phyloP scores from a whole-genome alignment of 2,888 invertebrate species.

The Pheosia tremula region DNA sequence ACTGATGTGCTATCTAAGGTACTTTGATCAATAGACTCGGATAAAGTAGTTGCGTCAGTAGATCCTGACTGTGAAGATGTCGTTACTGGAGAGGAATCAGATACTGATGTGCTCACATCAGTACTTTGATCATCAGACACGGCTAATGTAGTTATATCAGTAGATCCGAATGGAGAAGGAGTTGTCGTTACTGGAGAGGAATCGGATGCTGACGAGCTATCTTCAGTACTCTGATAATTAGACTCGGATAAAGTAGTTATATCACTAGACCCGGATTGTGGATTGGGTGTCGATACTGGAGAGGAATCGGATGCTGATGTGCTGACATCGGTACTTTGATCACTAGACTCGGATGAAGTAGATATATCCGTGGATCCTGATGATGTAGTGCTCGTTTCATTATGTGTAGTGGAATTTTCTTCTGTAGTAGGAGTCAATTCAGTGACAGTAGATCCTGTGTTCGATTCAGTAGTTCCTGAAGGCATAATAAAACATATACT shows the following conservation, averaged over 20 bases:
- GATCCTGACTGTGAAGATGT: not conserved
- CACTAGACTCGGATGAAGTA: conserved; percentile 1
- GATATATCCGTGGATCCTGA: too few species aligned
- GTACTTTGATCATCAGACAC: not conserved
- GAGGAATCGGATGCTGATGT: not conserved
- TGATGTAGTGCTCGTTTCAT: too few species aligned
- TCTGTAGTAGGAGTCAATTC: too few species aligned
- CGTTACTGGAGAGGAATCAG: not conserved
- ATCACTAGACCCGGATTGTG: not conserved
- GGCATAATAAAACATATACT: too few species aligned
- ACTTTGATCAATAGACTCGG: not conserved
- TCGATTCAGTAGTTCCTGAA: not conserved
- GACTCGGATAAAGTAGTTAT: not conserved
- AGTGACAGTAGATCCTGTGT: not conserved
- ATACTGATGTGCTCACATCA: not conserved
- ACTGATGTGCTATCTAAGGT: not conserved
- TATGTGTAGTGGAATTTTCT: too few species aligned
- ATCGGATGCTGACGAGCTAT: not conserved
- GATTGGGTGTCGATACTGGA: not conserved
- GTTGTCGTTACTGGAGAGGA: not conserved
- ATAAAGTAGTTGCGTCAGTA: not conserved
- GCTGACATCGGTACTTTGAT: conserved; percentile 10
- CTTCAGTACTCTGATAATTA: not conserved
- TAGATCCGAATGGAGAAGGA: not conserved
- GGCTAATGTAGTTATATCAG: not conserved